Conservation (phyloP, 2,113 vertebrate species). For the Nansenia antarctica region DNA sequence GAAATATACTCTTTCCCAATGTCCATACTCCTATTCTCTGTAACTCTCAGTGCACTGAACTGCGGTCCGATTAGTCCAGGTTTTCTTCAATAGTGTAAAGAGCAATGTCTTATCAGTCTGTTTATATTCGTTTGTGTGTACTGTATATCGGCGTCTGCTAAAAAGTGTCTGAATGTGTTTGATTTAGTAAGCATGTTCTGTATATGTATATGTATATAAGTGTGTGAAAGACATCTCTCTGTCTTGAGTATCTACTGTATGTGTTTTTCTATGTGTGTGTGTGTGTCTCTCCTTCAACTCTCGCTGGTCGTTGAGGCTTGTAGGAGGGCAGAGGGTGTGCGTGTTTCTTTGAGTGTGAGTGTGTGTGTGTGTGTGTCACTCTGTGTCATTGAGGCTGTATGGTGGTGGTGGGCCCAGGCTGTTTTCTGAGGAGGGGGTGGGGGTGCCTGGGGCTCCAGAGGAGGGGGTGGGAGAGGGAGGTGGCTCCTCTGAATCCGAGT, state of each 20-base stretch:
- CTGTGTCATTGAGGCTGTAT: conserved; percentile 71
- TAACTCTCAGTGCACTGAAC: conserved; percentile 37
- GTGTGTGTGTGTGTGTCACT: conserved; percentile 57
- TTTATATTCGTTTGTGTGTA: conserved; percentile 11
- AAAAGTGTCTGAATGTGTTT: conserved; percentile 5
- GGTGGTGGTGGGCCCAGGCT: conserved; percentile 71
- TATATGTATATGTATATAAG: conserved; percentile 22
- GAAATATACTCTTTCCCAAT: conserved; percentile 39
- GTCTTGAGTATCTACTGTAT: conserved; percentile 21
- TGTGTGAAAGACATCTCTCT: no score
- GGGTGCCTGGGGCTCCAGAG: conserved; percentile 68
- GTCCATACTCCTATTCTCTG: conserved; percentile 26
- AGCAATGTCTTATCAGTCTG: no score
- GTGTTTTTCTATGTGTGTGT: conserved; percentile 37
- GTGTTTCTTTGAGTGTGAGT: conserved; percentile 2
- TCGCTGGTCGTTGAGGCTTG: conserved; percentile 32
- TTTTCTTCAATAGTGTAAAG: no score
- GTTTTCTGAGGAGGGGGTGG: conserved; percentile 71
- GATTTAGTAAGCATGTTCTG: conserved; percentile 10
- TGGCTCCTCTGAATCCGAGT: conserved; percentile 78
- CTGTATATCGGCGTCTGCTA: neutral
- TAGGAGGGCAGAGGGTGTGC: conserved; percentile 20
- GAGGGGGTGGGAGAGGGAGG: conserved; percentile 73
- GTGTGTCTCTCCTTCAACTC: conserved; percentile 39
- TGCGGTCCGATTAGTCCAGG: conserved; percentile 29